Base-by-base conservation (phyloP, 2,113 vertebrate species). In the Microcebus griseorufus region DNA sequence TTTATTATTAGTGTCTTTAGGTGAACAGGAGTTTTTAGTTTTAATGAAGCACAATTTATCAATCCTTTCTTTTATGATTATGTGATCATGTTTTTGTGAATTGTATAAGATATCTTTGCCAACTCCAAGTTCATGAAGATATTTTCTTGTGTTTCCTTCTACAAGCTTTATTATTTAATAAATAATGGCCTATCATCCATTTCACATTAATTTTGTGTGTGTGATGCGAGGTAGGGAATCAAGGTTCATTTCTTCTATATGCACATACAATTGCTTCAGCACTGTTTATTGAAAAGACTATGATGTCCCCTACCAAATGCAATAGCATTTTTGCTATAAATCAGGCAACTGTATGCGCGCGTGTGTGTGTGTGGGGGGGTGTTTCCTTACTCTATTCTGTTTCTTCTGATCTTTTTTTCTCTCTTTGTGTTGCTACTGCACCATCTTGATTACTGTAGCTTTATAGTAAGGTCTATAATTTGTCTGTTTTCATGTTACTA, bases 21-120 rank as follows among this genome's bases (percentile, higher is more conserved):
- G 58, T 85, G 37, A 91, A 85, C 23, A 64, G 25, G 64, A 75
- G 29, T 85, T 87, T 93, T 93, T 62, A 58, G 93, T 91, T 95
- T 88, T 84, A 84, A 51, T 73, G 13, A 94, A 64, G 55, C 62
- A 70, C 37, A 65, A 83, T 60, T 85, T 88, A 48, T 45, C 32
- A 51, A 1, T 76, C 8, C 53, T 90, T 60, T 79, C 20, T 22
- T 91, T 93, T 88, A 65, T 48, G 37, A 39, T 82, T 82, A 39
- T 42, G 16, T 25, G 58, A 45, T 81, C 70, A 53, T 69, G 65
- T 10, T 53, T 88, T 89, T 73, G 34, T 94, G 25, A 85, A 62
- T 51, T 37, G 0, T 53, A 9, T 62, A 87, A 76, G 60, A 87
- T 69, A 81, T 76, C 60, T 67, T 73, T 51, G 23, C 22, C 62